Base-by-base conservation (phyloP, 2,888 invertebrate species). In the Conus canariensis region DNA sequence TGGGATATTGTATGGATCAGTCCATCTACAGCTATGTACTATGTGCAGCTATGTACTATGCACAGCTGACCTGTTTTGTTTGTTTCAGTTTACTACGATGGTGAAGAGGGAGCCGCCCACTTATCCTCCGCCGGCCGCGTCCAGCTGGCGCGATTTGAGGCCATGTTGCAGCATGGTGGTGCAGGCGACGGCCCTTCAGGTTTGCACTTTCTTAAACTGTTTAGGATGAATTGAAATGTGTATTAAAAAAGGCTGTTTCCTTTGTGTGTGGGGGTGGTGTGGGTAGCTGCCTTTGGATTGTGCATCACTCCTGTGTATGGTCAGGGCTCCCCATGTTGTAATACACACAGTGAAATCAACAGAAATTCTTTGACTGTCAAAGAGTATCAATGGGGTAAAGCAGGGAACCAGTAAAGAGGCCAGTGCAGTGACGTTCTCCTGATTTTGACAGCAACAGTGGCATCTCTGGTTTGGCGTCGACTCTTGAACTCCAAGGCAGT, bases 141-240 rank as follows among this genome's bases (percentile, higher is more conserved):
- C n/a, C 94, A 92, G 86, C 91, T 95, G 90, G 93, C 94, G 25
- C 93, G 93, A 67, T 89, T 95, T 56, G 95, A 95, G 85, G 93
- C 93, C 90, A 91, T 94, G 90, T 90, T 95, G n/a, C 90, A 92
- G 87, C 30, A 70, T 3, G 92, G 90, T 30, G 94, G 94, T n/a
- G 93, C 94, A 88, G 94, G 94, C 10, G 94, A 94, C 90, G 93
- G 56, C 25, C 67, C 19, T 2, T 22, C 86, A 87, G 86, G 86
- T 87, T 25, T 9, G 3, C 22, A 9, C 30, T 2, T 30, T 30
- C 2, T 2, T 30, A 30, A 30, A 30, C 1, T 30, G 30, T 30
- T 30, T 30, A 30, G 30, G 30, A 30, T 30, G 30, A 30, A 30
- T 30, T 30, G 30, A 2, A 30, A 30, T 30, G 30, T 30, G 30